Base-by-base conservation (phyloP, 2,113 vertebrate species). In the Caloenas nicobarica region DNA sequence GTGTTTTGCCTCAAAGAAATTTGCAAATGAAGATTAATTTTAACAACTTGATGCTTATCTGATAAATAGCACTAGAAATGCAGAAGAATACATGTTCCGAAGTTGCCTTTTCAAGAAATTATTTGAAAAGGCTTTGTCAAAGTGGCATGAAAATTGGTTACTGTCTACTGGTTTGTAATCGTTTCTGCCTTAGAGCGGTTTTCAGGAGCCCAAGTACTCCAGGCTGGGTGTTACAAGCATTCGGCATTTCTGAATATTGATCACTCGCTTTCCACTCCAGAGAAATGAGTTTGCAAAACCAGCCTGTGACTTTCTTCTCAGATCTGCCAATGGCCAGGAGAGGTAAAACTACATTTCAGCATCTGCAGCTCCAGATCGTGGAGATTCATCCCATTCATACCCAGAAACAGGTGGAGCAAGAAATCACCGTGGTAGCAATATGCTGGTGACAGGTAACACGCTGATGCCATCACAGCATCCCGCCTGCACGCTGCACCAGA, bases 21-120 rank as follows among this genome's bases (percentile, higher is more conserved):
- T 71, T 18, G 60, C 40, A 88, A 95, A 91, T 91, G 71, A 95
- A 97, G 90, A 97, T 90, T 96, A 96, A 97, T 96, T 97, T 94
- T 73, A 96, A 83, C 71, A 95, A 94, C 54, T 81, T 89, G 58
- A 90, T 91, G 93, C 60, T 81, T 61, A 89, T 81, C 91, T 96
- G 83, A 96, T 90, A 92, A 94, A 91, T 33, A 56, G 68, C 71
- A 88, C 66, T 81, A 91, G 73, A 73, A 65, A 94, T 70, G 62
- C 34, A 77, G 38, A 77, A 95, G 19, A 93, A 91, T 54, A 62
- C 80, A 76, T 36, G 5, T 70, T 90, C 84, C 56, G 12, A 86
- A 91, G 83, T 21, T 94, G 88, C 24, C 80, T 50, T 94, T 93
- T 88, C 64, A 93, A 88, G 53, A 86, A 97, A 96, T 88, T 96